Base-by-base conservation (phyloP, 2,888 invertebrate genomes). In the Alsophila aescularia region DNA sequence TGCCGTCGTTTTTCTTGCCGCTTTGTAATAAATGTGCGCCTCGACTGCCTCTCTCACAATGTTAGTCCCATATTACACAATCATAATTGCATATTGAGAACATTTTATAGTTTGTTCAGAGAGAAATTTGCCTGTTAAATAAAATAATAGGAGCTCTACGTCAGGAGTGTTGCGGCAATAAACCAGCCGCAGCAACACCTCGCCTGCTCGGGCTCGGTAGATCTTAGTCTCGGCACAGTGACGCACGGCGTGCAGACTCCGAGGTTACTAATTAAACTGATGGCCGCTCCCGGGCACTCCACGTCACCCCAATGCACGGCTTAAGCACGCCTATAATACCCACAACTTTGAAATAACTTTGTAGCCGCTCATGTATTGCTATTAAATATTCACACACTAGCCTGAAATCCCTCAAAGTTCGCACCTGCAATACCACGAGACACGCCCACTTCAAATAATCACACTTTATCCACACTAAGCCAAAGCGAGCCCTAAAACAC, bases 21-120 rank as follows among this genome's bases (percentile, higher is more conserved):
- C 83, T 83, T 82, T 80, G 81, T 84, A 81, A 85, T 86, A 85
- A 86, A 86, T 84, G 85, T 83, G 77, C 75, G 79, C 69, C 70
- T 70, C 65, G 75, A 81, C 77, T 72, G 73, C 79, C 72, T 77
- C 82, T 84, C 76, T 77, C 78, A 77, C 77, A 67, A 73, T 77
- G 77, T 79, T 77, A 75, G 73, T 69, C 72, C 73, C 75, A 77
- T 79, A 80, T 80, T 81, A 77, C 76, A 70, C 66, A 70, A 68
- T 72, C 75, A 76, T 75, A 73, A 77, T 77, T 73, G 72, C 66
- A 64, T 67, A 67, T 66, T 62, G 61, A 56, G 56, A 63, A 60
- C 53, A 52, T 51, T 67, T 59, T 62, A 63, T 67, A 51, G 61
- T 58, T 56, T 57, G 53, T 60, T 54, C 42, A 52, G 42, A 35